phyloP scores from a whole-genome alignment of 2,888 invertebrate species.

The Maniola hyperantus region DNA sequence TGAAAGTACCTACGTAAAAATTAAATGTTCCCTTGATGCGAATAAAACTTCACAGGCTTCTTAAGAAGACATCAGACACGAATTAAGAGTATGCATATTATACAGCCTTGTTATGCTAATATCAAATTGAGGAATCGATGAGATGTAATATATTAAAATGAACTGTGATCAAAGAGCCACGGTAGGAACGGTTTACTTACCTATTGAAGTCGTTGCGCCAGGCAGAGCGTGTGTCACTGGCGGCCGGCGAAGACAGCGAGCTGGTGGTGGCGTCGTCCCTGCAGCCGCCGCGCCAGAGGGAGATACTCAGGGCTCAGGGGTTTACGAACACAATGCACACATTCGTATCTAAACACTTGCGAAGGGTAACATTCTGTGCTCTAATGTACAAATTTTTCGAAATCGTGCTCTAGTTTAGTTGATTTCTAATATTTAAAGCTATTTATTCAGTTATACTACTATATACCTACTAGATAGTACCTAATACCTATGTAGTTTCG shows the following conservation, averaged over 20 bases:
- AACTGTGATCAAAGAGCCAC: neutral
- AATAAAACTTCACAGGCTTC: no score
- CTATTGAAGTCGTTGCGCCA: constrained; percentile 75
- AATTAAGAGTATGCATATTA: no score
- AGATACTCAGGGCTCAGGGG: constrained; percentile 53
- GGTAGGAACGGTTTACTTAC: constrained; percentile 53
- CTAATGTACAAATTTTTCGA: constrained; percentile 34
- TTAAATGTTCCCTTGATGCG: no score
- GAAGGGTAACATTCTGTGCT: constrained; percentile 42
- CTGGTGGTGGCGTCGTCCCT: constrained; percentile 75
- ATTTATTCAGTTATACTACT: neutral
- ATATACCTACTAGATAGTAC: neutral
- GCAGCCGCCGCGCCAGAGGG: constrained; percentile 63
- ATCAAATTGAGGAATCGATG: neutral
- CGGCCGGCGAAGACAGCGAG: constrained; percentile 71
- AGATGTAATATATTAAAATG: neutral
- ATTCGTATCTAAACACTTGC: constrained; percentile 45
- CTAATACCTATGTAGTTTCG: neutral
- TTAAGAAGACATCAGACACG: no score
- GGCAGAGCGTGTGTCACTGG: constrained; percentile 67
- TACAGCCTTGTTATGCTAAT: no score
- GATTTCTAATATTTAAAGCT: neutral
- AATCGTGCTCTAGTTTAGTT: constrained; percentile 33
- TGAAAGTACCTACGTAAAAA: no score
- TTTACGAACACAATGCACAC: constrained; percentile 71